These are phyloP conservation scores for Callithrix jacchus DNA, from an alignment of 2,113 vertebrate genomes.

Conservation along the genomic window DNA sequence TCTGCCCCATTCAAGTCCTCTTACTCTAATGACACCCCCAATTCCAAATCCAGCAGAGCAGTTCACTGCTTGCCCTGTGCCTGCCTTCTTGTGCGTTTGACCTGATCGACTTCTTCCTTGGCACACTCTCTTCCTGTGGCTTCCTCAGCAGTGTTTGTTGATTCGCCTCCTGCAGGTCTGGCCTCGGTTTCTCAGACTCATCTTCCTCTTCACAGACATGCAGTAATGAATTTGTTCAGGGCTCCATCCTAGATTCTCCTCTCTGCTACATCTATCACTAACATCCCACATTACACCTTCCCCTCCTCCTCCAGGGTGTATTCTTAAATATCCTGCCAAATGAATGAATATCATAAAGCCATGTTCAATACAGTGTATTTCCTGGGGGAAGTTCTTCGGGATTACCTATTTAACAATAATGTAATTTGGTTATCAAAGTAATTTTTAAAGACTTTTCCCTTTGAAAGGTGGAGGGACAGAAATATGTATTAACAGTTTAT, in stretches of 20 bases:
- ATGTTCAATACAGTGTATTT: background rate
- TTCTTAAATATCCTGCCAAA: background rate
- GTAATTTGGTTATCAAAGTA: background rate
- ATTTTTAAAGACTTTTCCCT: background rate
- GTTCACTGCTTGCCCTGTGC: background rate
- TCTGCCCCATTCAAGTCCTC: background rate
- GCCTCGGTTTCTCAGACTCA: background rate
- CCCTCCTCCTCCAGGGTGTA: too few relatives aligned
- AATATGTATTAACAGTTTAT: background rate
- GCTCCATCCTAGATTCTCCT: background rate
- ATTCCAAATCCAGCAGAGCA: too few relatives aligned
- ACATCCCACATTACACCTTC: too few relatives aligned
- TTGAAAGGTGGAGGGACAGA: background rate
- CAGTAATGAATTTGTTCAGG: accelerated
- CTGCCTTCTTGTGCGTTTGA: background rate
- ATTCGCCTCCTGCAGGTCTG: accelerated
- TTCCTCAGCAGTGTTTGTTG: background rate
- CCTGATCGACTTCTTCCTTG: background rate
- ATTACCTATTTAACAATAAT: conserved; percentile 1
- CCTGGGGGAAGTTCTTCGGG: background rate
- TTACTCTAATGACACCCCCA: background rate
- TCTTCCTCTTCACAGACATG: background rate
- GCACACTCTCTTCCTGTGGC: background rate
- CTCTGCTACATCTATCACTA: accelerated
- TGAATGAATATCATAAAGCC: background rate